A percentile compares a stretch with the other conserved stretches of the same genome.
phyloP scores from a whole-genome alignment of 2,797 vertebrate genomes.

The Spea hammondii region DNA sequence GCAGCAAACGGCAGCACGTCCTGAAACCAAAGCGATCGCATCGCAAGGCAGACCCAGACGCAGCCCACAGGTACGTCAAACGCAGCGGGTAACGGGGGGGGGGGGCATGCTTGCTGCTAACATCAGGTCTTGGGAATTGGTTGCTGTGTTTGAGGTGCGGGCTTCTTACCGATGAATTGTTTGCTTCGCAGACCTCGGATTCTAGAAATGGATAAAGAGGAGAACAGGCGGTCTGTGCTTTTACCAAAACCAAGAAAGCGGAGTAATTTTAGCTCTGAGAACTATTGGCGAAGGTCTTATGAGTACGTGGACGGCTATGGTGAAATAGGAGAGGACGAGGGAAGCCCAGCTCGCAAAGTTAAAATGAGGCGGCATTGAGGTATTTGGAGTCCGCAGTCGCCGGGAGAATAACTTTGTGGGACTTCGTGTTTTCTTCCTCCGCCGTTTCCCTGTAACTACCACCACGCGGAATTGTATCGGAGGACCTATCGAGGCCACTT shows the following conservation, averaged over 20 bases:
- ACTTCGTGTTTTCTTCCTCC: constrained; percentile 38
- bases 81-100: not conserved
- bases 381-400: constrained; percentile 47
- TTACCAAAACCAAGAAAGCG: constrained; percentile 77
- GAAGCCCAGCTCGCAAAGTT: constrained; percentile 83
- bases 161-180: not conserved
- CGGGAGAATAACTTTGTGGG: constrained; percentile 52
- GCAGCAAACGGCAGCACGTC: constrained; percentile 72
- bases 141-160: too few relatives aligned
- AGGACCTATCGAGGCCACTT: not conserved
- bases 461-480: not conserved
- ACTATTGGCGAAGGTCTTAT: constrained; percentile 86
- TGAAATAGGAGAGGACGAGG: constrained; percentile 73
- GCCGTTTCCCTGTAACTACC: not conserved
- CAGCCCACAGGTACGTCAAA: constrained; percentile 86
- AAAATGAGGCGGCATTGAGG: constrained; percentile 95
- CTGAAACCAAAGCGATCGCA: constrained; percentile 93
- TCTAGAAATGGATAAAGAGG: constrained; percentile 98
- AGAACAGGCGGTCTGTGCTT: constrained; percentile 87
- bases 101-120: too few relatives aligned
- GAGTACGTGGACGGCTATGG: constrained; percentile 73
- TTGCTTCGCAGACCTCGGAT: constrained; percentile 80
- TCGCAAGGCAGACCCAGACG: constrained; percentile 90
- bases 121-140: too few relatives aligned
- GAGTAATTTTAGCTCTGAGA: constrained; percentile 81